phyloP scores from a whole-genome alignment of 2,888 invertebrate genomes.

The Agrotis puta region DNA sequence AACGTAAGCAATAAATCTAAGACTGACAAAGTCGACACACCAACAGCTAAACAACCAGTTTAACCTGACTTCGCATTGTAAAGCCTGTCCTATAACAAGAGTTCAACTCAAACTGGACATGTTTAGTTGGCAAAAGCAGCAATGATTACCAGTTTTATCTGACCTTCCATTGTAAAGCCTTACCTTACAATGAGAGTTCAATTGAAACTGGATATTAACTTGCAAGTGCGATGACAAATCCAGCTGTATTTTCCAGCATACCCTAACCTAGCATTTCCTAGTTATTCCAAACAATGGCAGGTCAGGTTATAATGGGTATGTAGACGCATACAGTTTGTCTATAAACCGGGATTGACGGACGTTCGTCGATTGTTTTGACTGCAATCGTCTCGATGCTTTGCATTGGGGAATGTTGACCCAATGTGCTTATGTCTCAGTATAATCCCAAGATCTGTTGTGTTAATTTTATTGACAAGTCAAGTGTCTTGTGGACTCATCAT shows the following conservation, averaged over 20 bases:
- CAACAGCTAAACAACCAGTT: background rate
- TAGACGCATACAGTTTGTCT: conserved; percentile 24
- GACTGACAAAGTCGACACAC: conserved; percentile 60
- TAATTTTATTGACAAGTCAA: conserved; percentile 35
- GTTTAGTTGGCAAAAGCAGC: background rate
- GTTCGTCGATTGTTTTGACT: conserved; percentile 79
- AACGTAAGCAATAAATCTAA: conserved; percentile 61
- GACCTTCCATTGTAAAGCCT: background rate
- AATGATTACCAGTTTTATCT: background rate
- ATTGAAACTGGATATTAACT: too few relatives aligned
- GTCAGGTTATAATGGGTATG: background rate
- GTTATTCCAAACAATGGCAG: background rate
- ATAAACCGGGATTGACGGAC: conserved; percentile 54
- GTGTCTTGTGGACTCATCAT: background rate
- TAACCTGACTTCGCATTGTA: background rate
- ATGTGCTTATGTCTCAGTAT: conserved; percentile 25
- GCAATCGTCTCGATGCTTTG: conserved; percentile 63
- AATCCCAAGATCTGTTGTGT: conserved; percentile 5
- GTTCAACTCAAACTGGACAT: background rate
- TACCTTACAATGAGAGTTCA: background rate
- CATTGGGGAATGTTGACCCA: conserved; percentile 41
- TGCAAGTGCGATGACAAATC: background rate
- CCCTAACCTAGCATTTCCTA: background rate
- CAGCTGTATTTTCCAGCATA: background rate
- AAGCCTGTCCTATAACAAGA: background rate